Conservation (phyloP, 2,888 invertebrate genomes). For the Drosophila planitibia region DNA sequence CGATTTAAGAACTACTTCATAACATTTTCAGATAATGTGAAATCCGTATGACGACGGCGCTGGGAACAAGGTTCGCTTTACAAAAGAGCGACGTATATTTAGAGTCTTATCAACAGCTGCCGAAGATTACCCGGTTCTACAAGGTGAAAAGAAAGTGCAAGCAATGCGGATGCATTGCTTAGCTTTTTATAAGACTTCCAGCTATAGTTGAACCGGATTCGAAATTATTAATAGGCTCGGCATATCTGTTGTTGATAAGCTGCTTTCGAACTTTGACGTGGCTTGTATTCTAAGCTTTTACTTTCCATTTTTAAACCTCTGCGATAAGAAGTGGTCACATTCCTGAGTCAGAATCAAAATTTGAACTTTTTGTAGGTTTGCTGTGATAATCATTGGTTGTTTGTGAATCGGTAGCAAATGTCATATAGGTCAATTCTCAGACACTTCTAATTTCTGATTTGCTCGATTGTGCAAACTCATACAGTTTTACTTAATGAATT, state of each 20-base stretch:
- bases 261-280: conserved; percentile 24
- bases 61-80: conserved; percentile 20
- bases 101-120: conserved; percentile 6
- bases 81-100: conserved; percentile 8
- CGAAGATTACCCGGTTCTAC: conserved; percentile 1
- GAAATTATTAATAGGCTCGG: conserved; percentile 5
- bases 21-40: conserved; percentile 11
- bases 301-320: conserved; percentile 17
- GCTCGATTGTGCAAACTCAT: neutral
- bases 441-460: neutral
- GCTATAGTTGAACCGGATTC: conserved; percentile 49
- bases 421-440: conserved; percentile 35
- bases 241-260: conserved; percentile 35
- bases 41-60: conserved; percentile 13
- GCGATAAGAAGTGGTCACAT: conserved; percentile 33
- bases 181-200: conserved; percentile 16
- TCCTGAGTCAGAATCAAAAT: conserved; percentile 12
- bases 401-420: conserved; percentile 26
- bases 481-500: neutral
- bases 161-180: conserved; percentile 42
- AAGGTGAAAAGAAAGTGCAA: conserved; percentile 22
- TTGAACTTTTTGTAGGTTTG: conserved; percentile 31
- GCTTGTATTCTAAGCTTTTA: conserved; percentile 11
- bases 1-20: neutral
- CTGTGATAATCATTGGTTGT: conserved; percentile 19